Conservation (phyloP, 2,888 invertebrate genomes). For the Ctenicera cuprea region DNA sequence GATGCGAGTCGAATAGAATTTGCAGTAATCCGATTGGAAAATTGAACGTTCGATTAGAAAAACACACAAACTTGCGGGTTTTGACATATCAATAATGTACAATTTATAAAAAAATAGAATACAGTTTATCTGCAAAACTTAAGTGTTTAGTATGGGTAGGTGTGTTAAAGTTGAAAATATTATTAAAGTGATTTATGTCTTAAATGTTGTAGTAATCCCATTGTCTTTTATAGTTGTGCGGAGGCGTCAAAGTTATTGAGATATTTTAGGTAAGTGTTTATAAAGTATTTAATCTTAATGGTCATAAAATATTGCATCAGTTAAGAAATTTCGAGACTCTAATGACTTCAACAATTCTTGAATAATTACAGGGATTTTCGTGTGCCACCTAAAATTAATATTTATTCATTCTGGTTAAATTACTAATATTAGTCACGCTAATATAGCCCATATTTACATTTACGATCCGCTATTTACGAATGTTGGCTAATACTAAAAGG, state of each 20-base stretch:
- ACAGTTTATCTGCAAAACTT: no score
- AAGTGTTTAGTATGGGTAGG: no score
- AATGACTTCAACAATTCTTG: conserved; percentile 20
- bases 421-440: conserved; percentile 35
- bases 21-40: conserved; percentile 6
- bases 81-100: no score
- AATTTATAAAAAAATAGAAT: no score
- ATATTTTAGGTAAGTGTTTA: not conserved
- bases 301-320: conserved; percentile 1
- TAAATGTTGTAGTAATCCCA: no score
- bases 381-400: conserved; percentile 26
- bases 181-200: no score
- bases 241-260: not conserved
- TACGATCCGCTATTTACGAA: conserved; percentile 34
- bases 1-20: conserved; percentile 14
- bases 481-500: conserved; percentile 35
- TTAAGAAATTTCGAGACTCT: conserved; percentile 17
- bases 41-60: not conserved
- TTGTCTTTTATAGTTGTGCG: not conserved
- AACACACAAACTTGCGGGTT: no score
- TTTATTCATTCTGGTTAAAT: conserved; percentile 28
- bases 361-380: conserved; percentile 30
- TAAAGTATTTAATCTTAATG: conserved; percentile 24
- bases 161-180: no score
- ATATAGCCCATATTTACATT: conserved; percentile 7